Percentiles rank a stretch among this genome's conserved stretches.
phyloP scores from a whole-genome alignment of 2,113 vertebrate species.

The Protobothrops flavoviridis region DNA sequence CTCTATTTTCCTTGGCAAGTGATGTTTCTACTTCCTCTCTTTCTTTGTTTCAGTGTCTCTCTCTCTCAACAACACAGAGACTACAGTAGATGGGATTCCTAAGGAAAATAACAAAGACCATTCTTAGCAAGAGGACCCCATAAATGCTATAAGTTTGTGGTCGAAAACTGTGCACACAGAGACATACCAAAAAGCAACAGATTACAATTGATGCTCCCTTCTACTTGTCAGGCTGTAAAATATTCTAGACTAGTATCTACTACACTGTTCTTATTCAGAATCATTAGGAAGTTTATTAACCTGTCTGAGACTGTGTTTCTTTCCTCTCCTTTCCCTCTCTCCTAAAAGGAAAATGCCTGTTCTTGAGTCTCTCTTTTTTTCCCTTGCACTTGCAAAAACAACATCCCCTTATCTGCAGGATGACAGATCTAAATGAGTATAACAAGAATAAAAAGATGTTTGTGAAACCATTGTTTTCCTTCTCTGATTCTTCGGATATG shows the following conservation, averaged over 20 bases:
- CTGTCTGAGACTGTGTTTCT: not conserved
- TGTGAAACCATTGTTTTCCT: not conserved
- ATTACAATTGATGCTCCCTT: not conserved
- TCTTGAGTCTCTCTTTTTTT: not conserved
- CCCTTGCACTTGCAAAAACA: not conserved
- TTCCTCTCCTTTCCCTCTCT: no score
- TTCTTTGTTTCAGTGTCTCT: constrained; percentile 41
- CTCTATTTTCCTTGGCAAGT: constrained; percentile 46
- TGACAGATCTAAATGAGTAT: not conserved
- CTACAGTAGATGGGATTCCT: constrained; percentile 29
- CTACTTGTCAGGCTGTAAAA: not conserved
- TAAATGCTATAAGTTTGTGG: fast-evolving
- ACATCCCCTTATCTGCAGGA: not conserved
- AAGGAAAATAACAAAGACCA: fast-evolving
- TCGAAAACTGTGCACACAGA: not conserved
- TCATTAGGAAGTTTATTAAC: not conserved
- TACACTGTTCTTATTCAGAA: not conserved
- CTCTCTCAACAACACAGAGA: constrained; percentile 26
- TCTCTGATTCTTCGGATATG: not conserved
- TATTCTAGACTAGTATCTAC: not conserved
- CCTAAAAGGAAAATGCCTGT: not conserved
- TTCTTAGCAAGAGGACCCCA: not conserved
- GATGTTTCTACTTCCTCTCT: not conserved
- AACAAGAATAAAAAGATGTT: not conserved
- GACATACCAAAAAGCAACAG: not conserved